phyloP scores from a whole-genome alignment of 2,797 vertebrate genomes.

The Apogon hyalosoma region DNA sequence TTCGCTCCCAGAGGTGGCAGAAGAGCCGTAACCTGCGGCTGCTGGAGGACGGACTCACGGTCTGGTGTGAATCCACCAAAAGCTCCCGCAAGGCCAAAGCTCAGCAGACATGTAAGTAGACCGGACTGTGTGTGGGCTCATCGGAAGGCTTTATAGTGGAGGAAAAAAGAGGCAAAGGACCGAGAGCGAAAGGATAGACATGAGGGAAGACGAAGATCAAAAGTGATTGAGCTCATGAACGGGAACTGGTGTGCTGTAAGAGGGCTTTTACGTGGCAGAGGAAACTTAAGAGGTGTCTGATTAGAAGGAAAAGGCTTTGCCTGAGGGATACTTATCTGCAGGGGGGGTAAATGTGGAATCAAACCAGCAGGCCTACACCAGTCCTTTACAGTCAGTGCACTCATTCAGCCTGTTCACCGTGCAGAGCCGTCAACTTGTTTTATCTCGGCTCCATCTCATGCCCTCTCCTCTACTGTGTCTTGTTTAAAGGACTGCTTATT shows the following conservation, averaged over 20 bases:
- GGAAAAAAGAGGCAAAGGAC: constrained; percentile 12
- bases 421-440: constrained; percentile 31
- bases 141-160: neutral
- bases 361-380: constrained; percentile 5
- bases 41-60: constrained; percentile 91
- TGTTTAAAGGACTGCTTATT: constrained; percentile 25
- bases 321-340: constrained; percentile 20
- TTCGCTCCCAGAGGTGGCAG: constrained; percentile 88
- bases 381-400: neutral
- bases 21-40: constrained; percentile 88
- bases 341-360: neutral
- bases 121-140: neutral
- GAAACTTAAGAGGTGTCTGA: constrained; percentile 46
- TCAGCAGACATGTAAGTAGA: constrained; percentile 89
- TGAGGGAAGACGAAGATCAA: constrained; percentile 3
- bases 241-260: constrained; percentile 3
- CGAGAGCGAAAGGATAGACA: constrained; percentile 4
- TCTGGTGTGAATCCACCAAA: constrained; percentile 92
- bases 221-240: constrained; percentile 16
- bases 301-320: constrained; percentile 23
- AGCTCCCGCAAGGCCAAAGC: constrained; percentile 82
- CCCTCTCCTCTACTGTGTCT: constrained; percentile 16
- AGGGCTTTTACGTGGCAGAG: constrained; percentile 9
- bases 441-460: constrained; percentile 34
- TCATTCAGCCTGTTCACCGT: constrained; percentile 42